Evolutionary conservation across 1,140 invertebrate genomes (phyloP).

Genomic region (Drosophila persimilis): DNA sequence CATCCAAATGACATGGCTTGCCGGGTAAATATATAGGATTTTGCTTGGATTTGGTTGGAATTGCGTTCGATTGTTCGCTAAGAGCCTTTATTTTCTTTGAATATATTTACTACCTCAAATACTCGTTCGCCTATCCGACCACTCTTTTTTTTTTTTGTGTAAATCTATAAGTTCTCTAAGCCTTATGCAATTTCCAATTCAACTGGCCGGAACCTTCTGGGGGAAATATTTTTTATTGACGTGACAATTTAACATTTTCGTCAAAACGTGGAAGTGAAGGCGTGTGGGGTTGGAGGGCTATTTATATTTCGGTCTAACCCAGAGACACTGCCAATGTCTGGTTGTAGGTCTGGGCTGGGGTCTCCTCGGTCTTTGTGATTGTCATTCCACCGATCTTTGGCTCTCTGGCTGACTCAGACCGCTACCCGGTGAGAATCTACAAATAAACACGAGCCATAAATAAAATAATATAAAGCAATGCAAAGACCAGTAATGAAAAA

Average conservation of each 20-base stretch:
- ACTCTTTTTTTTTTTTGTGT: neutral
- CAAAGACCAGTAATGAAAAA: slow-evolving; percentile 19
- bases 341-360: slow-evolving; percentile 15
- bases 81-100: neutral
- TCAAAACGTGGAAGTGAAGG: slow-evolving; percentile 6
- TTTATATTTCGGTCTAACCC: slow-evolving; percentile 1
- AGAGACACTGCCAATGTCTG: neutral
- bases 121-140: too few relatives aligned
- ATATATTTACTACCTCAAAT: neutral
- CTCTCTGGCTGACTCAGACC: slow-evolving; percentile 30
- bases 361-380: neutral
- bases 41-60: too few relatives aligned
- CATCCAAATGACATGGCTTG: too few relatives aligned
- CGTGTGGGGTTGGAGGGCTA: neutral
- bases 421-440: slow-evolving; percentile 11
- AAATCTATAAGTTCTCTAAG: neutral
- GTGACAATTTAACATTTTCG: slow-evolving; percentile 65
- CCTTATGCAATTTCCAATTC: slow-evolving; percentile 51
- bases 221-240: slow-evolving; percentile 50
- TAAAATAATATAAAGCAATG: slow-evolving; percentile 21
- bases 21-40: too few relatives aligned
- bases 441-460: slow-evolving; percentile 25
- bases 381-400: too few relatives aligned
- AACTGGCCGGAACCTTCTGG: slow-evolving; percentile 17
- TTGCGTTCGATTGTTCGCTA: too few relatives aligned